Percentiles rank a stretch among this genome's conserved stretches.
Evolutionary conservation across 2,888 invertebrate genomes (phyloP).

Genomic region (Stenolophus ochropezus): DNA sequence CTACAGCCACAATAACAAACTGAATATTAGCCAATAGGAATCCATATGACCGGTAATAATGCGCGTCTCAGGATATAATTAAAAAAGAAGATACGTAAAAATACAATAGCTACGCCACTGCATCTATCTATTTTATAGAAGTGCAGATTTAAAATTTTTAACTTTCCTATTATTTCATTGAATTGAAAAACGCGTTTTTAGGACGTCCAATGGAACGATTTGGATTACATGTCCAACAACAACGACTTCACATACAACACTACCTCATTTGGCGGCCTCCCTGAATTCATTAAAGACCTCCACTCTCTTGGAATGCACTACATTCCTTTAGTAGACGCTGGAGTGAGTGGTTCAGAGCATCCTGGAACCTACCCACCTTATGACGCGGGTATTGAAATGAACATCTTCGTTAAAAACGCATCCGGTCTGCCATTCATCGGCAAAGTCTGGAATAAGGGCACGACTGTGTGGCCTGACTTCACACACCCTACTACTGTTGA

Average conservation of each 20-base stretch:
- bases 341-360: conserved; percentile 79
- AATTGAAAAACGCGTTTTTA: too few relatives aligned
- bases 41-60: too few relatives aligned
- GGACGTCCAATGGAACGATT: conserved; percentile 86
- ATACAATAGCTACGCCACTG: too few relatives aligned
- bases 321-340: conserved; percentile 81
- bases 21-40: too few relatives aligned
- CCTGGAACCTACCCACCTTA: conserved; percentile 81
- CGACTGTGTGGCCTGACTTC: conserved; percentile 89
- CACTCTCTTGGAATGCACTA: conserved; percentile 82
- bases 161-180: too few relatives aligned
- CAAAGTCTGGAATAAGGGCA: conserved; percentile 81
- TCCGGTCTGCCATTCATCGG: conserved; percentile 65
- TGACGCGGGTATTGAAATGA: conserved; percentile 80
- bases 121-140: too few relatives aligned
- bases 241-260: conserved; percentile 84
- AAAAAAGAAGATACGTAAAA: too few relatives aligned
- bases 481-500: conserved; percentile 82
- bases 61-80: too few relatives aligned
- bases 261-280: conserved; percentile 76
- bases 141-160: too few relatives aligned
- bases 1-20: too few relatives aligned
- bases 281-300: conserved; percentile 78
- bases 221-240: conserved; percentile 83
- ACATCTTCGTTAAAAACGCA: conserved; percentile 79